Evolutionary conservation across 1,140 invertebrate genomes (phyloP), one percentile per base, ranked within the genome.

Genomic region (Carposina sasakii): DNA sequence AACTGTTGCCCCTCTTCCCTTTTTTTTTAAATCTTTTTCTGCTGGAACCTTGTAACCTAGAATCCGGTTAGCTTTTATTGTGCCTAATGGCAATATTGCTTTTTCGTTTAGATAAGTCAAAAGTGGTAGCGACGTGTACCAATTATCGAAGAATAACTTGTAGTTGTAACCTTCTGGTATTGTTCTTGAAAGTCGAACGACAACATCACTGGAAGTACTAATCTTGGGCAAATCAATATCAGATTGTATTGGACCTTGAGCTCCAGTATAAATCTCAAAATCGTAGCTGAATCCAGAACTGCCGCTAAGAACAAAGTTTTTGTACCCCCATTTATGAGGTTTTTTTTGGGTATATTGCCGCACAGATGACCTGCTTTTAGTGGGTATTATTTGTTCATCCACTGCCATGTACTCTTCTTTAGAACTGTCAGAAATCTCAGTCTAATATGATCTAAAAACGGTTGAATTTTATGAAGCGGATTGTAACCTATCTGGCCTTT

Each of bases 281-380:
- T 78, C 58, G 46, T 76, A 68, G 15, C 60, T 54, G 20, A 47
- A 47, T 2, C 45, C 45, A 36, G 6, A 24, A 19, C 20, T 23
- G 13, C 45, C 63, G 37, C 57, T 59, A 4, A 71, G 24, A 17
- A 68, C 59, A 41, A 62, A 83, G 12, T 69, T 57, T 55, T 79
- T 81, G 9, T 75, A 75, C 3, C 76, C 79, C 63, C 71, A 73
- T 46, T 84, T 86, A 39, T 76, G 65, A 6, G 82, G 76, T 26
- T 46, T 52, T 26, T 63, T 64, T 1, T 60, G 65, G 28, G 76
- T 64, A 56, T 85, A 81, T 43, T 81, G 78, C 36, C 74, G 72
- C 20, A 74, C 6, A 17, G 65, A 51, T 2, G 50, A 37, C 19
- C 63, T 44, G 10, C 64, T 67, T 59, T 78, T 85, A 37, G 65